Percentiles rank a stretch among this genome's conserved stretches.
Evolutionary conservation across 2,888 invertebrate genomes (phyloP).

Genomic region (Ichneumoninae sp.): DNA sequence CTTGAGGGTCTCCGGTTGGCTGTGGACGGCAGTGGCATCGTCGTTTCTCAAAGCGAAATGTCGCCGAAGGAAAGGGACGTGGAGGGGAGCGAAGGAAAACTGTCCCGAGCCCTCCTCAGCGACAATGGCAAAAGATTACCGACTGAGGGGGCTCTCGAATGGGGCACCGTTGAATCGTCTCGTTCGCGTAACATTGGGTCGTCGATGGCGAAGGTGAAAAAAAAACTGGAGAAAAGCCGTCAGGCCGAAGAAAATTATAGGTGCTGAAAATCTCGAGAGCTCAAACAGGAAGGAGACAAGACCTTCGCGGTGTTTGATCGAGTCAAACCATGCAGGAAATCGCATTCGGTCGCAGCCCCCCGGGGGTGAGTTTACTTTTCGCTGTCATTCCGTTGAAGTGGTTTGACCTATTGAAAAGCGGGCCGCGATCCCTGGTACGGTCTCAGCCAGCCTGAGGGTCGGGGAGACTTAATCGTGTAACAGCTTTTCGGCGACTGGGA

Average conservation of each 20-base stretch:
- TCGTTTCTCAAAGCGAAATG: conserved; percentile 34
- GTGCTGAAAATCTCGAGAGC: conserved; percentile 82
- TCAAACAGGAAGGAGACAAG: conserved; percentile 80
- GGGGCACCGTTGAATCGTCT: conserved; percentile 67
- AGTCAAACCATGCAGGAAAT: conserved; percentile 82
- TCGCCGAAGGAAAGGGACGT: conserved; percentile 22
- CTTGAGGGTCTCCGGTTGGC: conserved; percentile 7
- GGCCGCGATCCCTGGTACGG: conserved; percentile 45
- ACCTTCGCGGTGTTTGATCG: conserved; percentile 69
- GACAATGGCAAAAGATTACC: conserved; percentile 75
- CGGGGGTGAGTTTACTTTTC: conserved; percentile 56
- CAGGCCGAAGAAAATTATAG: conserved; percentile 80
- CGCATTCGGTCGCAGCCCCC: conserved; percentile 71
- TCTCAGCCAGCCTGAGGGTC: conserved; percentile 38
- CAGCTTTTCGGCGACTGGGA: conserved; percentile 59
- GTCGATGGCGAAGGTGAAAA: conserved; percentile 71
- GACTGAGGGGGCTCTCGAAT: conserved; percentile 55
- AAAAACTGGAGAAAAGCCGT: conserved; percentile 67
- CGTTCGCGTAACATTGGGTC: conserved; percentile 77
- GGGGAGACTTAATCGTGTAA: conserved; percentile 64
- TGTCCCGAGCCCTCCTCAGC: conserved; percentile 54
- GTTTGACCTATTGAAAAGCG: conserved; percentile 78
- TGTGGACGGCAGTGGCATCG: conserved; percentile 11
- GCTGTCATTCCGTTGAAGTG: conserved; percentile 74
- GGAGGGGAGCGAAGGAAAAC: conserved; percentile 53